Base-by-base conservation (phyloP, 2,888 invertebrate genomes). In the Agrotis segetum region DNA sequence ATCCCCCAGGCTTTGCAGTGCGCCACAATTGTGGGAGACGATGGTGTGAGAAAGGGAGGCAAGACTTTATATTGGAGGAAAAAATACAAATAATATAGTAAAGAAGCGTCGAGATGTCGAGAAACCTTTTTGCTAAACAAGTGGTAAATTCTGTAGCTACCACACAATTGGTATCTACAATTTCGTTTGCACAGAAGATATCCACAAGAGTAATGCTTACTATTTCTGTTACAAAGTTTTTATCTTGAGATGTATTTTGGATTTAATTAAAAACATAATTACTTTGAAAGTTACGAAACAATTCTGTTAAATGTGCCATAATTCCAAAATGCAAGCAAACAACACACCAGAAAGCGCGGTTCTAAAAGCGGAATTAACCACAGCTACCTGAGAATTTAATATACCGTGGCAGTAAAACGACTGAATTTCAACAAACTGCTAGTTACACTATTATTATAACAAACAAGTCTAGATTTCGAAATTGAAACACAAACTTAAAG, bases 1-100 rank as follows among this genome's bases (percentile, higher is more conserved):
- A 84, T 85, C 77, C 73, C 79, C 75, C 52, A 67, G 86, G 84
- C 82, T 85, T 85, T 79, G 66, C 86, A 61, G 68, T 74, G 79
- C 63, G 64, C 75, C 78, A 69, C 75, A 58, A 77, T 76, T 79
- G 86, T 79, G 60, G 13, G 56, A 69, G 73, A 68, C 44, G 55
- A 40, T 11, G 19, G 1, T 64, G 72, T 60, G 61, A 44, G 55
- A 62, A 21, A 77, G n/a, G 29, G 44, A 65, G 58, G 9, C 44
- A 64, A 2, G 4, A 44, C 53, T 50, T 71, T 14, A 40, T 50
- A 34, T 17, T 34, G 14, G 14, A 13, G n/a, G 17, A 7, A 16
- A 53, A 44, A 44, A 52, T 34, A 29, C 21, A 34, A 47, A 34
- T 5, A 21, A 13, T 2, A 11, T 2, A 7, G n/a, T 40, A 4